These are phyloP conservation scores for Ochropleura plecta DNA, from an alignment of 2,888 invertebrate species.

Conservation along the genomic window DNA sequence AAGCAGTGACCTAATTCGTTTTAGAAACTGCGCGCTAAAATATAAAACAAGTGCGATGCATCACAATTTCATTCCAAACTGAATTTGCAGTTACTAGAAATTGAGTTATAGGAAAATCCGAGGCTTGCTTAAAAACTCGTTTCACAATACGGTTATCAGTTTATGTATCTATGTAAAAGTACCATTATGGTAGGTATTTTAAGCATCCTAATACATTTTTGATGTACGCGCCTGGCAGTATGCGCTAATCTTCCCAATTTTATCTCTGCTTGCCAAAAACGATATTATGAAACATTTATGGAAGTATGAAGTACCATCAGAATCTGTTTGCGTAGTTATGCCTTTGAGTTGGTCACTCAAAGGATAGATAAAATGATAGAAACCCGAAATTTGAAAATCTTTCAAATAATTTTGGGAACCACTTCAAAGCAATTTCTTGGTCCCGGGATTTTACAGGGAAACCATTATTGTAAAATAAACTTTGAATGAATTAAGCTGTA, in stretches of 20 bases:
- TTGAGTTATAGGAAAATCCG: slow-evolving; percentile 38
- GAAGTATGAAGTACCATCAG: not conserved
- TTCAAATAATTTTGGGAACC: slow-evolving; percentile 27
- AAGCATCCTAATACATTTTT: slow-evolving; percentile 49
- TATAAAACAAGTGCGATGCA: slow-evolving; percentile 7
- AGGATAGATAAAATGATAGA: slow-evolving; percentile 5
- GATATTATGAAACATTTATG: slow-evolving; percentile 20
- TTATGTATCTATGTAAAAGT: not conserved
- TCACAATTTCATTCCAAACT: slow-evolving; percentile 37
- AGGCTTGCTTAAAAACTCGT: slow-evolving; percentile 21
- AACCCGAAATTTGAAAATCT: slow-evolving; percentile 11
- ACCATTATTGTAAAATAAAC: slow-evolving; percentile 22
- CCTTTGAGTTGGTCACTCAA: slow-evolving; percentile 34
- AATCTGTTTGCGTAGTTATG: slow-evolving; percentile 4
- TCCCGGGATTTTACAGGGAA: not conserved
- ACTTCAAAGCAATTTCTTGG: slow-evolving; percentile 49
- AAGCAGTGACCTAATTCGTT: slow-evolving; percentile 1
- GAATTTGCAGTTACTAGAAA: slow-evolving; percentile 21
- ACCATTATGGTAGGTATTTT: not conserved
- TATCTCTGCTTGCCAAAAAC: slow-evolving; percentile 2
- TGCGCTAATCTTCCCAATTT: slow-evolving; percentile 21
- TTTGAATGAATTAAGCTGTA: slow-evolving; percentile 17
- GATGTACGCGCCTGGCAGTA: slow-evolving; percentile 23
- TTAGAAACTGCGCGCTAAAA: slow-evolving; percentile 5
- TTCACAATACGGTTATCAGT: not conserved